Evolutionary conservation across 2,888 invertebrate genomes (phyloP).

Genomic region (Notocelia uddmanniana): DNA sequence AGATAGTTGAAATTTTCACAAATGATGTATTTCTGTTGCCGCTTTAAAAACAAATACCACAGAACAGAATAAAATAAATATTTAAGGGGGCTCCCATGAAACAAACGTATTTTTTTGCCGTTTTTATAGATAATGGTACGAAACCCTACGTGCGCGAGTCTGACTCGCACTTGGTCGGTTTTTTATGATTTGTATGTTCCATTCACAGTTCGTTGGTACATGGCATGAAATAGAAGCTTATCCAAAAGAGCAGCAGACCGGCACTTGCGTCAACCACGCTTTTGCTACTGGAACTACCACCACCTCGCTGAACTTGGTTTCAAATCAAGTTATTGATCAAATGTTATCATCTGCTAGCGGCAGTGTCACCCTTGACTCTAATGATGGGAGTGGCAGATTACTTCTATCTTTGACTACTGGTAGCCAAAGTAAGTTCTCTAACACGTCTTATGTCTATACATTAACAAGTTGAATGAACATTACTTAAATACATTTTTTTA

Average conservation of each 20-base stretch:
- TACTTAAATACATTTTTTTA: background rate
- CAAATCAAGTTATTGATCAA: slow-evolving; percentile 57
- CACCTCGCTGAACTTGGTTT: slow-evolving; percentile 48
- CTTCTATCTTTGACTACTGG: slow-evolving; percentile 45
- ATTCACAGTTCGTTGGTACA: slow-evolving; percentile 78
- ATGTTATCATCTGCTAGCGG: slow-evolving; percentile 10
- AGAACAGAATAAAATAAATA: no score
- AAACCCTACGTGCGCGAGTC: no score
- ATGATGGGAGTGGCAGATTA: slow-evolving; percentile 27
- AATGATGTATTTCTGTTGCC: no score
- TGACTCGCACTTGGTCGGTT: no score
- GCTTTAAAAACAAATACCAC: no score
- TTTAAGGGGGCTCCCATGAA: no score
- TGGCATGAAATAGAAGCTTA: slow-evolving; percentile 82
- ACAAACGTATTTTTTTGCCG: no score
- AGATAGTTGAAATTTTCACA: no score
- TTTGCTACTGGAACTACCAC: background rate
- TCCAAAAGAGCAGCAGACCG: slow-evolving; percentile 80
- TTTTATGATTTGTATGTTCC: background rate
- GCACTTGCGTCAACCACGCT: slow-evolving; percentile 53
- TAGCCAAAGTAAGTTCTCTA: slow-evolving; percentile 4
- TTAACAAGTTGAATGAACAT: background rate
- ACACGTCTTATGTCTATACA: background rate
- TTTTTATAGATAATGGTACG: no score
- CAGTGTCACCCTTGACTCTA: slow-evolving; percentile 11